phyloP scores from a whole-genome alignment of 2,113 vertebrate genomes.

The Menura novaehollandiae region DNA sequence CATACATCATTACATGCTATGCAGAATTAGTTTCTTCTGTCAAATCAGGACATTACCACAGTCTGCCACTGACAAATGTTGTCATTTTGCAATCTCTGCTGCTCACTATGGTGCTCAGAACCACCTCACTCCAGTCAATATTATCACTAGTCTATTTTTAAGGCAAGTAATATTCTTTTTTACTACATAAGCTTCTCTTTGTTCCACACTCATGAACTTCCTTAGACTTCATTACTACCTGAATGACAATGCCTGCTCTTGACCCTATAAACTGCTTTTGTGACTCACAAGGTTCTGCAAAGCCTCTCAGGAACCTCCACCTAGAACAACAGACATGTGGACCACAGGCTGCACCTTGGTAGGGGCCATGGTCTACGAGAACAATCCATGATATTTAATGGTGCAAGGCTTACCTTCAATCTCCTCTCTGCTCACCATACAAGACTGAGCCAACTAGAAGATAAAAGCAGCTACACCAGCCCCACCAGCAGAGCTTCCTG shows the following conservation, averaged over 20 bases:
- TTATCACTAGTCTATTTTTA: not conserved
- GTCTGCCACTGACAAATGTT: not conserved
- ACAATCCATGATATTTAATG: not conserved
- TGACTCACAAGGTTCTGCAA: not conserved
- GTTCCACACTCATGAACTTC: not conserved
- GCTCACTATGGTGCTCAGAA: not conserved
- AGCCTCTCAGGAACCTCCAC: not conserved
- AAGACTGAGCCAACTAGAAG: not conserved
- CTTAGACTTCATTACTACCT: not conserved
- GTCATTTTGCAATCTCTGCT: not conserved
- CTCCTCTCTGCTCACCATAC: not conserved
- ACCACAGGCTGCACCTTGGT: not conserved
- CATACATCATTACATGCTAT: not conserved
- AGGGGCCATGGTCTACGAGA: not conserved
- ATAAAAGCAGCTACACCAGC: not conserved
- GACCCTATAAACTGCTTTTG: not conserved
- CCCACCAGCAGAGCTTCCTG: not conserved
- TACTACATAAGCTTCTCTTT: not conserved
- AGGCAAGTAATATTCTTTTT: not conserved
- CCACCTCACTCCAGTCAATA: not conserved
- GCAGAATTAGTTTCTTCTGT: not conserved
- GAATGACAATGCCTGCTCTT: not conserved
- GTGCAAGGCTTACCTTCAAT: not conserved
- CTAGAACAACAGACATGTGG: accelerated
- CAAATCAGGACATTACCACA: not conserved